Percentiles rank a stretch among this genome's conserved stretches.
Conservation (phyloP, 2,888 invertebrate species). For the Lymantria dispar region DNA sequence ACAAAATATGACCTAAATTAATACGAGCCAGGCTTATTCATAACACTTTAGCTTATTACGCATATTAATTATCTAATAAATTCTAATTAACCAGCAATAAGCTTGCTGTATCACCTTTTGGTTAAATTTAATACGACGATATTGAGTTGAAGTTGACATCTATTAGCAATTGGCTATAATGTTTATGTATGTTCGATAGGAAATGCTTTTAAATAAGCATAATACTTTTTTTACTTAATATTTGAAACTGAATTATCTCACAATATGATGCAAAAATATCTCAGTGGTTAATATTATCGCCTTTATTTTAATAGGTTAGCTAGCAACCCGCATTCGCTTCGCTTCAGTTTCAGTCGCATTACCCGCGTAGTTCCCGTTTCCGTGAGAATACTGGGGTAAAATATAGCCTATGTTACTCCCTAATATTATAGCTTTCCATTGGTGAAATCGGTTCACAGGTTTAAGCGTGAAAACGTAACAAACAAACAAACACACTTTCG, state of each 20-base stretch:
- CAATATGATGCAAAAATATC: background rate
- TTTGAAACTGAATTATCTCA: background rate
- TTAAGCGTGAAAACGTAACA: no score
- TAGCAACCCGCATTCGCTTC: no score
- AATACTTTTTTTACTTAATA: background rate
- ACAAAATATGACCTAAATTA: background rate
- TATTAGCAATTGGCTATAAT: slow-evolving; percentile 4
- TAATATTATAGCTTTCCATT: no score
- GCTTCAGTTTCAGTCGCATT: no score
- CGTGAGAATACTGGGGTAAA: no score
- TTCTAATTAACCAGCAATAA: slow-evolving; percentile 7
- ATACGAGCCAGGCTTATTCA: background rate
- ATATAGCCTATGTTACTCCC: no score
- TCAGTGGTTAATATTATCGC: no score
- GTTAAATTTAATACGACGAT: background rate
- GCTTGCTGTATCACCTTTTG: slow-evolving; percentile 8
- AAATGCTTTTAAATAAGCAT: background rate
- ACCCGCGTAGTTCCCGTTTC: no score
- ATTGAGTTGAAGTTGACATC: background rate
- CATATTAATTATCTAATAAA: slow-evolving; percentile 12
- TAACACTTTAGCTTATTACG: slow-evolving; percentile 7
- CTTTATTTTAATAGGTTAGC: no score
- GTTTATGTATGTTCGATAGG: slow-evolving; percentile 1
- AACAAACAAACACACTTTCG: no score
- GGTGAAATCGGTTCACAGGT: no score